Evolutionary conservation across 2,888 invertebrate genomes (phyloP), one percentile per base, ranked within the genome.

Genomic region (Synergus laeviventris): DNA sequence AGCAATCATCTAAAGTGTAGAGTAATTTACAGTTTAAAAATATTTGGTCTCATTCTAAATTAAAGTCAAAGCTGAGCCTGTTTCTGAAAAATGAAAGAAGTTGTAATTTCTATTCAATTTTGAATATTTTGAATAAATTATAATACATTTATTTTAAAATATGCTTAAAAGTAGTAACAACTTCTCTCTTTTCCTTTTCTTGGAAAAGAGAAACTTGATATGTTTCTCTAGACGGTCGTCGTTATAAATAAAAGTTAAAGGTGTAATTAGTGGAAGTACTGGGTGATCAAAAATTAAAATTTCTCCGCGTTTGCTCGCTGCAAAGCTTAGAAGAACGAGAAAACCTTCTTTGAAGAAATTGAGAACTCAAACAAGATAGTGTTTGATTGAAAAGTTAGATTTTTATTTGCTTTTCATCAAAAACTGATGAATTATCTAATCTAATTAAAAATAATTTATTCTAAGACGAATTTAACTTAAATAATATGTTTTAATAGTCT

Each of bases 381-480:
- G 31, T 31, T 66, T 24, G 45, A 42, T 18, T 31, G 66, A 64
- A 62, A 62, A 64, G 42, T 39, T 64, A 14, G 64, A 45, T 45
- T 66, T 66, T 66, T 14, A 45, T 66, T 66, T 66, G 24, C 45
- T 66, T 66, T 66, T n/a, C 42, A 45, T 66, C 14, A 31, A 66
- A 45, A 45, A 24, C 61, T 61, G 16, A 36, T 61, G 36, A 36
- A 61, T 61, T 36, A 14, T 61, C 8, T 66, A 12, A 24, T 45
- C 45, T 24, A 7, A 18, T 66, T 1, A 9, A 45, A 21, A 16
- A 42, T 64, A 18, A 8, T 38, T n/a, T 8, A 31, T 36, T 16
- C 9, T 2, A 9, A n/a, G 3, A 9, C 3, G 31, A 38, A 62
- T 38, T 18, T 62, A 38, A 39, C 18, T 64, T 21, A 3, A 64